phyloP scores from a whole-genome alignment of 2,113 vertebrate genomes.

The Desmodus rotundus region DNA sequence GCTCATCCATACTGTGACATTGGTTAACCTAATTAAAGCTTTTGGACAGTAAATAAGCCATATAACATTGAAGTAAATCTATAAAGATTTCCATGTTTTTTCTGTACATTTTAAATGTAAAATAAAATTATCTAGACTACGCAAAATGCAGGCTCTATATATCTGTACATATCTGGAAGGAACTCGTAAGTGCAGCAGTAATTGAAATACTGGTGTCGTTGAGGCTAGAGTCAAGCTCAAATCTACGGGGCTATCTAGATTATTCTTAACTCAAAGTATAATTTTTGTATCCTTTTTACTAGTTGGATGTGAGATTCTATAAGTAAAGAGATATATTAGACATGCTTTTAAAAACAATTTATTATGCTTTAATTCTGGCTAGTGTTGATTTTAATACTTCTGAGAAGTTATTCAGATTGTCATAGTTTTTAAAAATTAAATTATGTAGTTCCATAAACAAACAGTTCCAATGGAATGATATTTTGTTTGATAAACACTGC shows the following conservation, averaged over 20 bases:
- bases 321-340: neutral
- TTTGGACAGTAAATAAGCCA: neutral
- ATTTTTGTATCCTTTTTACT: neutral
- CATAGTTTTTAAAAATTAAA: constrained; percentile 3
- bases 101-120: constrained; percentile 36
- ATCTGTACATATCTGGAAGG: neutral
- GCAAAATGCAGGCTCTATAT: neutral
- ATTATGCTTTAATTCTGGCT: neutral
- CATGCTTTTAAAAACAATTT: neutral
- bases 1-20: neutral
- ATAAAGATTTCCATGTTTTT: neutral
- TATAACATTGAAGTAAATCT: neutral
- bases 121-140: neutral
- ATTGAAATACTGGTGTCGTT: neutral
- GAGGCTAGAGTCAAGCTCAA: neutral
- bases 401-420: neutral
- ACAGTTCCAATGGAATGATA: neutral
- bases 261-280: neutral
- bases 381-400: constrained; percentile 35
- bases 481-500: constrained; percentile 56
- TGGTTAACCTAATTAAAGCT: neutral
- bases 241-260: neutral
- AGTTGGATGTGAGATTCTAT: neutral
- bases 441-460: neutral
- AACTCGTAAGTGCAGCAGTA: neutral